Evolutionary conservation across 2,113 vertebrate genomes (phyloP), one percentile per base, ranked within the genome.

Genomic region (Chaetodon auriga): DNA sequence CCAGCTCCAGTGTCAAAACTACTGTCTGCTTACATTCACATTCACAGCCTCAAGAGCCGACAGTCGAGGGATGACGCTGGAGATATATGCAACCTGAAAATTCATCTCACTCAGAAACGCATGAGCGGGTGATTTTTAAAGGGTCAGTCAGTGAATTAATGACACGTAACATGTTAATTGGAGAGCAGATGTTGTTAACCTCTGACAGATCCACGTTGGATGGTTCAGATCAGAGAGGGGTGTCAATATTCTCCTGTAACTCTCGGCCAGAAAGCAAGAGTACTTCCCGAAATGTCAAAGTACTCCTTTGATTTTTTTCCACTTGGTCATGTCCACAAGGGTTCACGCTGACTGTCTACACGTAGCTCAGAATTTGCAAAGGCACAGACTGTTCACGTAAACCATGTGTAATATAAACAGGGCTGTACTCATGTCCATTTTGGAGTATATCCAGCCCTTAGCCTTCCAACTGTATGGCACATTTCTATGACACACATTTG

Each of bases 1-100:
- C 69, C n/a, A 23, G 53, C 86, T 86, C 78, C 83, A 89, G 85
- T 81, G 78, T 90, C 80, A 92, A 71, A 93, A 78, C 71, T 64
- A 60, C 65, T 75, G 65, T 82, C 80, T 86, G 78, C 69, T 85
- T 53, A 68, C 65, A 81, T 85, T 87, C 57, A 78, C 51, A 83
- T 77, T 62, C 23, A 64, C 58, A 82, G 75, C 70, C 71, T 76
- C 53, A 54, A 86, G 75, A 80, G 61, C n/a, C 57, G 51, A 58
- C 54, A 49, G 51, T 78, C 16, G 7, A 82, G 48, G 63, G 85
- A 85, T 65, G 71, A 70, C 53, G 75, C 60, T 53, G 41, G 65
- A 83, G 36, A 87, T 86, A 43, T 75, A 55, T 80, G 60, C 49
- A 72, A 68, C 60, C 61, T 14, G 2, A 53, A 70, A 89, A 73